Evolutionary conservation across 2,113 vertebrate species (phyloP), one percentile per base, ranked within the genome.

Genomic region (Tachycineta bicolor): DNA sequence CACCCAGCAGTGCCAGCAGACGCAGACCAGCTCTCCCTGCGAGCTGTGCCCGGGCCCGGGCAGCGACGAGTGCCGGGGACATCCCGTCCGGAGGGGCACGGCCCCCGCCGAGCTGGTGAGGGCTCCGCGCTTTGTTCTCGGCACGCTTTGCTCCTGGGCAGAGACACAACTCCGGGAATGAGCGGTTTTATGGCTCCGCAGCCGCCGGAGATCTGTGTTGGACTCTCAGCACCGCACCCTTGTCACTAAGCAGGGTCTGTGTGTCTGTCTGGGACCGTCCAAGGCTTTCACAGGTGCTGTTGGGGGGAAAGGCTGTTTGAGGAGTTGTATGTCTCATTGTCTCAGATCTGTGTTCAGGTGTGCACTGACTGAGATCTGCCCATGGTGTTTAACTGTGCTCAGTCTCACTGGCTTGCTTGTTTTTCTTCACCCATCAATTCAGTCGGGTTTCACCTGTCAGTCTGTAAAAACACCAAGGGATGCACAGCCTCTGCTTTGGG

Each of bases 101-200:
- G 55, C 26, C 3, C 11, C 63, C 9, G 3, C 44, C 4, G 22
- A 69, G 83, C 55, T 46, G 49, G 97, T 97, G 77, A 93, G 87
- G 3, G n/a, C 46, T 52, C 11, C 37, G 0, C 6, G 21, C 25
- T 31, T 15, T 1, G 22, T 5, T 12, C 49, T 41, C 10, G 41
- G 41, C 14, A 14, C 41, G 41, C 11, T 41, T 41, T 41, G 11
- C 41, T 41, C 41, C 5, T 5, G 2, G 75, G 75, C 47, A n/a
- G 29, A 11, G 25, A 1, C 37, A 4, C 0, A 33, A 0, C 5
- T 0, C 24, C 1, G 23, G 44, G 3, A 11, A 7, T 0, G 43
- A 18, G 17, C 5, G 16, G 6, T 0, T 44, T 14, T 5, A 0
- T 11, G 59, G 6, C 8, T 2, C 60, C 4, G 46, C 33, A 3